Evolutionary conservation across 30 jellyfish, hydroid and myxozoan species (phyloP).

Genomic region (Phacellophora camtschatica): DNA sequence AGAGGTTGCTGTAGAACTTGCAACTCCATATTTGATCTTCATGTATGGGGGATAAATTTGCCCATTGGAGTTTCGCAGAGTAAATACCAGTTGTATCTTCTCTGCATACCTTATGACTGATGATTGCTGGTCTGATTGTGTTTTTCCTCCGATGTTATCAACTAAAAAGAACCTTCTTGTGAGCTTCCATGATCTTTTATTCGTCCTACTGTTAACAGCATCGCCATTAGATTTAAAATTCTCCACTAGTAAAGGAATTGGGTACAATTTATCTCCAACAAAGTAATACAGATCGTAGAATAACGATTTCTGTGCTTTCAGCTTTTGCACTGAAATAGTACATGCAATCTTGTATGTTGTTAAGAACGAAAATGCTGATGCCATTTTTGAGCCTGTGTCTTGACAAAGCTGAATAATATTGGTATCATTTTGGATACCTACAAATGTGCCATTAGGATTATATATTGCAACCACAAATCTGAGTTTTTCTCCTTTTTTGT

Average conservation of each 20-base stretch:
- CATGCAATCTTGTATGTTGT: slow-evolving; percentile 68
- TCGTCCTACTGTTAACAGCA: slow-evolving; percentile 56
- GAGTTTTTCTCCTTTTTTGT: slow-evolving; percentile 52
- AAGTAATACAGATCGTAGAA: slow-evolving; percentile 71
- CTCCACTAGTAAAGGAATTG: slow-evolving; percentile 82
- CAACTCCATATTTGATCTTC: slow-evolving; percentile 69
- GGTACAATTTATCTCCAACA: slow-evolving; percentile 66
- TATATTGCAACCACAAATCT: slow-evolving; percentile 61
- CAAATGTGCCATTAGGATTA: slow-evolving; percentile 84
- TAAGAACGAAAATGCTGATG: slow-evolving; percentile 59
- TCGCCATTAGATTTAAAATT: slow-evolving; percentile 41
- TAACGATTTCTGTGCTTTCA: slow-evolving; percentile 42
- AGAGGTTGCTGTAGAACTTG: slow-evolving; percentile 19
- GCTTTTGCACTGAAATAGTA: slow-evolving; percentile 21
- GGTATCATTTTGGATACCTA: slow-evolving; percentile 64
- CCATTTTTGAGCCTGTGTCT: slow-evolving; percentile 34
- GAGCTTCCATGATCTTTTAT: slow-evolving; percentile 54
- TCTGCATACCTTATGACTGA: slow-evolving; percentile 73
- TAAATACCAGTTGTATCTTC: slow-evolving; percentile 36
- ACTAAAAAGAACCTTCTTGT: slow-evolving; percentile 81
- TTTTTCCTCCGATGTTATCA: slow-evolving; percentile 77
- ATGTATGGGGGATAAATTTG: slow-evolving; percentile 88
- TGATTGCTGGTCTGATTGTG: slow-evolving; percentile 35
- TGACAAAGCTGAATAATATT: slow-evolving; percentile 58
- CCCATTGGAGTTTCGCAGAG: slow-evolving; percentile 81